These are phyloP conservation scores for Eueremaeus valkanovi DNA, from an alignment of 2,888 invertebrate species.

Conservation along the genomic window DNA sequence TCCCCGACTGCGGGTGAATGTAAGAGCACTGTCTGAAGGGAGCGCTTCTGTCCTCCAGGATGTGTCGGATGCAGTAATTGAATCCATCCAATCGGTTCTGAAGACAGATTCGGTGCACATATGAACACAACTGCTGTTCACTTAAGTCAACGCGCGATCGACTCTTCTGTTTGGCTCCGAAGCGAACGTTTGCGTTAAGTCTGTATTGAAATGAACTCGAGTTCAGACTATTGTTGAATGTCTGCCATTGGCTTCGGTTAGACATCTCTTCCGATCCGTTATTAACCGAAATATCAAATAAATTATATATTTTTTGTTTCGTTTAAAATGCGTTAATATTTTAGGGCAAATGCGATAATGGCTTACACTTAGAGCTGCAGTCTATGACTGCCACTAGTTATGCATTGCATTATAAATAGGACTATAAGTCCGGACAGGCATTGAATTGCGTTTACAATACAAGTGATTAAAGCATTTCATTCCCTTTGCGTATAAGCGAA, in stretches of 20 bases:
- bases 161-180: background rate
- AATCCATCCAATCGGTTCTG: conserved; percentile 63
- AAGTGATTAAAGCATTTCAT: background rate
- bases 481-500: no score
- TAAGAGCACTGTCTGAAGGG: conserved; percentile 78
- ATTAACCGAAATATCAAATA: no score
- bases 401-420: no score
- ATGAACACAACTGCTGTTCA: conserved; percentile 46
- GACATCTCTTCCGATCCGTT: background rate
- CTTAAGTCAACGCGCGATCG: background rate
- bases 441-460: background rate
- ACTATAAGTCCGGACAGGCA: no score
- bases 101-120: conserved; percentile 52
- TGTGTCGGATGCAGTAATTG: conserved; percentile 74
- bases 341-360: no score
- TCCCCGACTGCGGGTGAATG: conserved; percentile 64
- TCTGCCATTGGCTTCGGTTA: background rate
- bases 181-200: background rate
- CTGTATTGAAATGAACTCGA: background rate
- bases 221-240: background rate
- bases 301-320: background rate
- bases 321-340: conserved; percentile 10
- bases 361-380: no score
- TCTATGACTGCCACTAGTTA: no score
- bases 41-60: conserved; percentile 73